Conservation (phyloP, 2,797 vertebrate genomes). For the Agapornis canus region DNA sequence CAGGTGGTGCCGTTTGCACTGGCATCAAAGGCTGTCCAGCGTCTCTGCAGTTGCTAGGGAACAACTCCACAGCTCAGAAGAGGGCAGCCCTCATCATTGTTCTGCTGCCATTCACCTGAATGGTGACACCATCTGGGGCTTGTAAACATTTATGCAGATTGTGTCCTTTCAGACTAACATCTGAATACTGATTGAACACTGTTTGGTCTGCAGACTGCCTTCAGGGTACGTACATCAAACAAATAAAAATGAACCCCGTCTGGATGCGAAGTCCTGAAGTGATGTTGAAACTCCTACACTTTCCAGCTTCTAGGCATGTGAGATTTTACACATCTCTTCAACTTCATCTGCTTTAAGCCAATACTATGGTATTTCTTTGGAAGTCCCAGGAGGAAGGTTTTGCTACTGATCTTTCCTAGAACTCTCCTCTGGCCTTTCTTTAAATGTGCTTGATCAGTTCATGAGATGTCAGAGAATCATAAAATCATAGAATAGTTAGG, state of each 20-base stretch:
- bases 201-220: not conserved
- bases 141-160: not conserved
- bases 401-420: not conserved
- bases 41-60: not conserved
- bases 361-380: not conserved
- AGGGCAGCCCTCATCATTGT: not conserved
- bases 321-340: not conserved
- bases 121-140: not conserved
- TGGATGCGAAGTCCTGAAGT: not conserved
- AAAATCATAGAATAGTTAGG: too few relatives aligned
- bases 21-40: not conserved
- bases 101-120: not conserved
- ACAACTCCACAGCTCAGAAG: not conserved
- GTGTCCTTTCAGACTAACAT: not conserved
- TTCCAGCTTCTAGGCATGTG: not conserved
- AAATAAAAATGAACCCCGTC: not conserved
- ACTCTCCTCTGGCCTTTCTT: not conserved
- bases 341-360: not conserved
- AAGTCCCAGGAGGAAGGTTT: not conserved
- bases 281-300: not conserved
- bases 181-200: not conserved
- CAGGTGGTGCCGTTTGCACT: not conserved
- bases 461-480: not conserved
- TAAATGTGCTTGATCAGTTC: not conserved
- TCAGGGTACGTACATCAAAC: not conserved